A percentile compares a stretch with the other conserved stretches of the same genome.
phyloP scores from a whole-genome alignment of 30 jellyfish, hydroid and myxozoan species.

The Clytia hemisphaerica region DNA sequence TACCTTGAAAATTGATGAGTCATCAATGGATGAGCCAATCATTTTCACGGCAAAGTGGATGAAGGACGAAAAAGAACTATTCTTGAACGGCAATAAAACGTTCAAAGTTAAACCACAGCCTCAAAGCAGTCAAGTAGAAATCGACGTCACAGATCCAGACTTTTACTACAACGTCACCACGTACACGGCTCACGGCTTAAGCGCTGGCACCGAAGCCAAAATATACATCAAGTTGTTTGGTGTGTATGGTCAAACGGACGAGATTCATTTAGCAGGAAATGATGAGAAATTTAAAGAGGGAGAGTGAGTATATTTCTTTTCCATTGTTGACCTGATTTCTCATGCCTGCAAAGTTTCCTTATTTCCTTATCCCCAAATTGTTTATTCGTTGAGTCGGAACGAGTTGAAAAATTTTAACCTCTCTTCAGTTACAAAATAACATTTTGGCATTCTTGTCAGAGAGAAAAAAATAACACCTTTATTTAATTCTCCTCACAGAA shows the following conservation, averaged over 20 bases:
- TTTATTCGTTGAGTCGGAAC: neutral
- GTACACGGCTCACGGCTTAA: constrained; percentile 68
- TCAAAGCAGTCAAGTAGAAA: constrained; percentile 59
- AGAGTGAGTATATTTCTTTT: constrained; percentile 47
- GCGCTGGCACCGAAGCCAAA: constrained; percentile 82
- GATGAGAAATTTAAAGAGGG: constrained; percentile 69
- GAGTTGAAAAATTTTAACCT: too few species aligned
- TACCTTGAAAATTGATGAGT: constrained; percentile 68
- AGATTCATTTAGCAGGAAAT: constrained; percentile 63
- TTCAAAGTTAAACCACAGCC: constrained; percentile 61
- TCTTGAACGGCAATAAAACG: constrained; percentile 50
- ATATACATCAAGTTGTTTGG: constrained; percentile 62
- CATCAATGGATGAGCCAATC: constrained; percentile 87
- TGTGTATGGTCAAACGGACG: constrained; percentile 77
- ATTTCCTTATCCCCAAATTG: neutral
- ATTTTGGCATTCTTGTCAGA: too few species aligned
- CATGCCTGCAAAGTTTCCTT: neutral
- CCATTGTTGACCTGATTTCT: neutral
- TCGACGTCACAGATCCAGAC: constrained; percentile 54
- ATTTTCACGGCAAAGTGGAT: constrained; percentile 75
- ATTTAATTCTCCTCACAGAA: constrained; percentile 43
- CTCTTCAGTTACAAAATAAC: too few species aligned
- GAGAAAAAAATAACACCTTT: too few species aligned
- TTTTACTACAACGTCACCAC: constrained; percentile 75
- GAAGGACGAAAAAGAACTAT: constrained; percentile 35